Percentiles rank a stretch among this genome's conserved stretches.
These are phyloP conservation scores for Caligus rogercresseyi DNA, from an alignment of 1,140 invertebrate species.

Conservation along the genomic window DNA sequence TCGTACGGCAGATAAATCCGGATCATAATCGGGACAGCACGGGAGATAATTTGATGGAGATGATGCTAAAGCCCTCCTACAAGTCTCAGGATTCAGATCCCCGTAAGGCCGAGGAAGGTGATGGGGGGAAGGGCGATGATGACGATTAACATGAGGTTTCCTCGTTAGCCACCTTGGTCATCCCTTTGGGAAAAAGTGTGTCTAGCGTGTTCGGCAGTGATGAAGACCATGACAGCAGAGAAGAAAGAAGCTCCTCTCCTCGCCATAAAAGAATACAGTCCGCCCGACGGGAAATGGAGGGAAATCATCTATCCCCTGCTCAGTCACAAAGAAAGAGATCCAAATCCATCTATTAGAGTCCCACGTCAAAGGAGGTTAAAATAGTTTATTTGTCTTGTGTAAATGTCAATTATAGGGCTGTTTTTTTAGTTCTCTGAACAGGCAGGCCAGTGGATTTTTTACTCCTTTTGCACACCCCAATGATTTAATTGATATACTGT, in stretches of 20 bases:
- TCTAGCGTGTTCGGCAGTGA: neutral
- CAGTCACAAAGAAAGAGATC: neutral
- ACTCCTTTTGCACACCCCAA: too few relatives aligned
- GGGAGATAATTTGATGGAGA: constrained; percentile 10
- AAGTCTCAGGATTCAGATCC: constrained; percentile 1
- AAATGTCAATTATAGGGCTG: too few relatives aligned
- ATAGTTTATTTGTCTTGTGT: too few relatives aligned
- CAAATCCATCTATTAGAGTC: neutral
- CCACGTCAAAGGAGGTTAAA: neutral
- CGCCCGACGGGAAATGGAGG: neutral
- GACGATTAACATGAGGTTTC: constrained; percentile 7
- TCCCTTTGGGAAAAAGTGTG: neutral
- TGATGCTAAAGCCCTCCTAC: constrained; percentile 14
- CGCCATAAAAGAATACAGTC: neutral
- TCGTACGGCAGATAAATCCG: neutral
- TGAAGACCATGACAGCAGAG: neutral
- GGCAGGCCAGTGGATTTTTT: too few relatives aligned
- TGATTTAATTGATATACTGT: too few relatives aligned
- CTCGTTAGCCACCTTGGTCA: neutral
- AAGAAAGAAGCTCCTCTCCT: neutral
- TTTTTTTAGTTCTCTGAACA: too few relatives aligned
- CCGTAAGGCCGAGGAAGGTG: neutral
- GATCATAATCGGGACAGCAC: constrained; percentile 8
- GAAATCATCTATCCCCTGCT: neutral
- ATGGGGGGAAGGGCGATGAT: neutral